Conservation (phyloP, 2,888 invertebrate genomes). For the Ophraella communa region DNA sequence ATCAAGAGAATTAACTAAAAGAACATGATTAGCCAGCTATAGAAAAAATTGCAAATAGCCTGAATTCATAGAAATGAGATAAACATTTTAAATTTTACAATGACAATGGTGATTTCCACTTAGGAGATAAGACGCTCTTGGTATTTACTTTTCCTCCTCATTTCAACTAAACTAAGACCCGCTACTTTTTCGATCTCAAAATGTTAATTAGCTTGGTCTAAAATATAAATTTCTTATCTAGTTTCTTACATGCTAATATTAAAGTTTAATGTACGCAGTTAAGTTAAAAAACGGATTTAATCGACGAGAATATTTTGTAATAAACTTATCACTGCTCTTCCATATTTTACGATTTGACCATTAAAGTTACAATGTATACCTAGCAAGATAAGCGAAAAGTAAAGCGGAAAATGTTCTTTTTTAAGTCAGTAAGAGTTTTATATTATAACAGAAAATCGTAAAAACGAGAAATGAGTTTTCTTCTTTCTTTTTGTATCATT, state of each 20-base stretch:
- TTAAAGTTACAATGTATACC: slow-evolving; percentile 10
- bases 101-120: too few relatives aligned
- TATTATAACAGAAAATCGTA: slow-evolving; percentile 16
- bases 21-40: too few relatives aligned
- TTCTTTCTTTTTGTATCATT: slow-evolving; percentile 5
- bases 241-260: neutral
- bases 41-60: too few relatives aligned
- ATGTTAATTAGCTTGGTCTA: too few relatives aligned
- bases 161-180: too few relatives aligned
- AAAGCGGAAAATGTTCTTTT: slow-evolving; percentile 20
- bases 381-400: slow-evolving; percentile 21
- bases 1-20: too few relatives aligned
- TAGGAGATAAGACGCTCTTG: too few relatives aligned
- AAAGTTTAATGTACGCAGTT: neutral
- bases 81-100: too few relatives aligned
- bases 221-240: neutral
- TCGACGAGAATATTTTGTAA: slow-evolving; percentile 6
- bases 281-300: neutral
- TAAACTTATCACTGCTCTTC: slow-evolving; percentile 8
- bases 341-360: slow-evolving; percentile 8
- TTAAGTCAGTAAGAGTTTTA: slow-evolving; percentile 23
- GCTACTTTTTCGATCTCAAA: too few relatives aligned
- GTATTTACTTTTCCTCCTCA: too few relatives aligned
- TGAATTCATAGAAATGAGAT: too few relatives aligned
- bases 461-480: slow-evolving; percentile 27